Conservation (phyloP, 2,888 invertebrate species). For the Drosophila nr. perissopoda region DNA sequence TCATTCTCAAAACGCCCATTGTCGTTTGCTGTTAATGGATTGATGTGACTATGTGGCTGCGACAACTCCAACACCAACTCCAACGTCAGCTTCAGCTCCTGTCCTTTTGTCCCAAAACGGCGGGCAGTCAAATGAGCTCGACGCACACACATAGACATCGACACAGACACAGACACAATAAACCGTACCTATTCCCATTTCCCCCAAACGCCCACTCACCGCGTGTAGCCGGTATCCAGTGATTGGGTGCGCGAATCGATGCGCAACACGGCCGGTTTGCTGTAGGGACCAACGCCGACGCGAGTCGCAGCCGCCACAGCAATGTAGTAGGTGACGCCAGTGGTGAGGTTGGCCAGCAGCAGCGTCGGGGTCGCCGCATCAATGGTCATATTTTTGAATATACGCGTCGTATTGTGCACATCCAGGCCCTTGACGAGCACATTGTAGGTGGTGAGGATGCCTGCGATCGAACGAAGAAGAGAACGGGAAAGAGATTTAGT, state of each 20-base stretch:
- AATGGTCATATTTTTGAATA: constrained; percentile 90
- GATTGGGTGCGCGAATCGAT: constrained; percentile 87
- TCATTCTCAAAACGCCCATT: constrained; percentile 51
- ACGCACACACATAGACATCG: neutral
- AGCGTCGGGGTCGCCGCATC: constrained; percentile 90
- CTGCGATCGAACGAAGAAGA: constrained; percentile 49
- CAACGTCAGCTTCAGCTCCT: constrained; percentile 11
- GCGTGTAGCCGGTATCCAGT: constrained; percentile 85
- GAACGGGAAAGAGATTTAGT: constrained; percentile 4
- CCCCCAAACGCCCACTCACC: constrained; percentile 59
- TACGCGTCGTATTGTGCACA: constrained; percentile 86
- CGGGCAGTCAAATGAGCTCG: constrained; percentile 75
- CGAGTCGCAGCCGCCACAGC: constrained; percentile 93
- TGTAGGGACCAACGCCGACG: constrained; percentile 92
- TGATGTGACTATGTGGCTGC: constrained; percentile 66
- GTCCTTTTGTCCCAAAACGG: constrained; percentile 47
- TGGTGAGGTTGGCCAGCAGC: constrained; percentile 92
- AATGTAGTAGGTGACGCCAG: constrained; percentile 93
- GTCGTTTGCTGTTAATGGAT: constrained; percentile 81
- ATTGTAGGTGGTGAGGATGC: constrained; percentile 92
- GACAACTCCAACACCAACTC: constrained; percentile 6
- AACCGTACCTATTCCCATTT: constrained; percentile 20
- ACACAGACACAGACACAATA: constrained; percentile 45
- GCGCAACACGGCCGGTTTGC: constrained; percentile 88
- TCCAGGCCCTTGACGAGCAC: constrained; percentile 88